Evolutionary conservation across 2,888 invertebrate species (phyloP), one percentile per base, ranked within the genome.

Genomic region (Alsophila aescularia): DNA sequence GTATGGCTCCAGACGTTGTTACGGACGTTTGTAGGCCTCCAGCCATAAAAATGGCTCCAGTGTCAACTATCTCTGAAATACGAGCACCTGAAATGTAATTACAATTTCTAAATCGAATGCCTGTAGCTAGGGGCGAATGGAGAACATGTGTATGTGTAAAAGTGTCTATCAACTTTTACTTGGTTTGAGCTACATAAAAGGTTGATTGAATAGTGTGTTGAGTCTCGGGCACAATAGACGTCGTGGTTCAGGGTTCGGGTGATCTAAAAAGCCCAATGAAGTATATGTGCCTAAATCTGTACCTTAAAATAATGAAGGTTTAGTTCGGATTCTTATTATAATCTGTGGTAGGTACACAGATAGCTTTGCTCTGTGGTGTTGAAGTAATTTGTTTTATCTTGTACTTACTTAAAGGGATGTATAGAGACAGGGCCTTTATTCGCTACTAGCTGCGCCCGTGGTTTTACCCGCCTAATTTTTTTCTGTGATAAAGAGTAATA

Each of bases 41-140:
- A 29, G 52, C 45, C 29, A 52, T 45, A 55, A 51, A 55, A 51
- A 56, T 47, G 45, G 36, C 45, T 56, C 45, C 24, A 51, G 51
- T 56, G 53, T 53, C 53, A 40, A 52, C 43, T 44, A 39, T 24
- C n/a, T 48, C 41, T 54, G 49, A 54, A 49, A 49, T 54, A 54
- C 48, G 49, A 54, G 43, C 39, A 49, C 48, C 45, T 54, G 49
- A n/a, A 52, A 47, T 35, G 40, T 52, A 47, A 52, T 52, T 52
- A n/a, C 40, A 52, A 52, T 52, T 45, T 52, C 40, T 18, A 40
- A 44, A 36, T n/a, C 24, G 39, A 44, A 52, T 40, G 40, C 21
- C 36, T 37, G n/a, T 39, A 39, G 6, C n/a, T 42, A 15, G 29
- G 29, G 29, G 29, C 18, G 42, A 18, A 35, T 13, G 14, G 37